Base-by-base conservation (phyloP, 1,140 invertebrate genomes). In the Phymorhynchus buccinoides region DNA sequence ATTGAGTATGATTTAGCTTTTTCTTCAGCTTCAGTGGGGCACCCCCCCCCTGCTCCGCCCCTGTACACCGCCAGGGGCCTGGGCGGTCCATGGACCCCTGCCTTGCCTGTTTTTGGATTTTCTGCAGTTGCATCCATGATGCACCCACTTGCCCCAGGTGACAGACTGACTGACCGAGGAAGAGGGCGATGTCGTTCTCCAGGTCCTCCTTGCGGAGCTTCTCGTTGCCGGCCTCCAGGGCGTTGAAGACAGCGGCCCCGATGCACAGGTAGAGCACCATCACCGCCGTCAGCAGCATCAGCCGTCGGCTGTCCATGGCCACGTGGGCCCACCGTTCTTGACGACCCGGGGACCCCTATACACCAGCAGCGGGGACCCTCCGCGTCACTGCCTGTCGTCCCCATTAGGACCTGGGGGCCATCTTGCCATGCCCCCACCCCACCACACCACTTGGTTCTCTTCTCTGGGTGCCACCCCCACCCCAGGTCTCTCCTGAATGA, bases 211-310 rank as follows among this genome's bases (percentile, higher is more conserved):
- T 82, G 52, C 89, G 85, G 1, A 85, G 71, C 75, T 84, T 86
- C 71, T 89, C 89, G 7, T 85, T 84, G n/a, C 86, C 84, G 6
- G 86, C 86, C 77, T 90, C 89, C 62, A 90, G 82, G 44, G 85
- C 84, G 32, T 86, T 87, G 75, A 90, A 90, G 44, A 89, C 83
- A 35, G 84, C 81, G 12, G 89, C 88, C 14, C 89, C 89, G 3
- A 88, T 81, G 37, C 87, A 89, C 35, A 90, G 84, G 78, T 89
- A 90, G 27, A 87, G n/a, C 9, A 88, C 83, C 48, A 88, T 86
- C n/a, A 88, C 62, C n/a, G 78, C 37, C 9, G 85, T 48, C 12
- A 90, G 75, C 27, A 86, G 3, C 4, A 88, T 95, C 1, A 96
- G 75, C 12, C 84, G 79, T 66, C 77, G 48, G n/a, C 56, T 30